Evolutionary conservation across 2,888 invertebrate species (phyloP), one percentile per base, ranked within the genome.

Genomic region (Zelleria hepariella): DNA sequence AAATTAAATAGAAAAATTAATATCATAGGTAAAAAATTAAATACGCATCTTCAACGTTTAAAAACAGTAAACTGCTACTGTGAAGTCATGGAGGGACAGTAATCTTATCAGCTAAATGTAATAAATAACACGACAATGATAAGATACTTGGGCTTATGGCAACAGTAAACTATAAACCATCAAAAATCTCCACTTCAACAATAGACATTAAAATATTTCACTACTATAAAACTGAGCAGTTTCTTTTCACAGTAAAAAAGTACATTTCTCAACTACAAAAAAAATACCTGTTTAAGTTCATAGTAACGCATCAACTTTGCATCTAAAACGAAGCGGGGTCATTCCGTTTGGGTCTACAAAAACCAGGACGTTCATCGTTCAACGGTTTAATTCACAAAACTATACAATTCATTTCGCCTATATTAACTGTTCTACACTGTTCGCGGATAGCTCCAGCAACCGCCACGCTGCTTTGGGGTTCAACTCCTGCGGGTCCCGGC

Each of bases 391-490:
- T 79, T 70, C 24, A 23, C n/a, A 60, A 65, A n/a, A 68, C 68
- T 75, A 75, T 59, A 63, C 63, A 63, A 60, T 58, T 61, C 62
- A 70, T 64, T 60, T 54, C 48, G 18, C 63, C 86, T 94, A 95
- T 69, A 95, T 93, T 70, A 95, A 91, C 78, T 96, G 96, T 82
- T 96, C 96, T 62, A 93, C 93, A 76, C 96, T 95, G 68, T 92
- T 95, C 0, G 95, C 96, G 7, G 96, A 95, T 24, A 96, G 78
- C 75, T 99, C 99, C 60, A 99, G 90, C 51, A 99, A 86, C 75
- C 97, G 91, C 99, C 99, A 99, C 0, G 99, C 99, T 0, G 98
- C 95, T 69, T 94, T 94, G 0, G 99, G 95, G 89, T 99, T 96
- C 52, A 98, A 80, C 80, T 99, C 98, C 64, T 94, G 92, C 24